Percentiles rank a stretch among this genome's conserved stretches.
These are phyloP conservation scores for Callaeas wilsoni DNA, from an alignment of 2,113 vertebrate genomes.

Conservation along the genomic window DNA sequence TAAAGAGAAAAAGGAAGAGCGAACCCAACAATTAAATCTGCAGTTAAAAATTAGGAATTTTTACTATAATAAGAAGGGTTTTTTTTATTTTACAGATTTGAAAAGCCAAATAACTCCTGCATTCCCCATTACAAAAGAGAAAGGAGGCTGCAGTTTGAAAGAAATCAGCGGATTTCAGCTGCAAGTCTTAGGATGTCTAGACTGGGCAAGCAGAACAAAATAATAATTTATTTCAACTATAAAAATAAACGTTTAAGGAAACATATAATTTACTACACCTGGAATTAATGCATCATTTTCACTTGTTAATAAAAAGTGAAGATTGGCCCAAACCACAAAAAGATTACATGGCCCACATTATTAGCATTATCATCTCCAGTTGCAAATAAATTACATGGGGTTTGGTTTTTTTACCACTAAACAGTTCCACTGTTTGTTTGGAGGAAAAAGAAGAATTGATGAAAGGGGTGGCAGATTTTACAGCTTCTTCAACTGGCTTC, in stretches of 20 bases:
- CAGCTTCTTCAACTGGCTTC: constrained; percentile 75
- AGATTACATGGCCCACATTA: background rate
- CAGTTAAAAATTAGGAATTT: background rate
- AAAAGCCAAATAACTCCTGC: background rate
- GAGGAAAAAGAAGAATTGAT: constrained; percentile 65
- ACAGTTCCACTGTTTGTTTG: constrained; percentile 69
- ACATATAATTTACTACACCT: background rate
- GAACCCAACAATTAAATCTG: background rate
- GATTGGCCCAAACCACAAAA: background rate
- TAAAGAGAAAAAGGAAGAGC: background rate
- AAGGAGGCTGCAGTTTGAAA: background rate
- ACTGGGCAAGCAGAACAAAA: background rate
- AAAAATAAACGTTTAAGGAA: background rate
- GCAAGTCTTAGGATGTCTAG: background rate
- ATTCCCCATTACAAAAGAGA: background rate
- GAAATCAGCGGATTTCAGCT: background rate
- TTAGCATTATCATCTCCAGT: background rate
- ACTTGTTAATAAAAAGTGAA: background rate
- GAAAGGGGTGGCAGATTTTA: constrained; percentile 68
- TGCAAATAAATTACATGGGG: constrained; percentile 1
- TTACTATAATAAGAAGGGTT: background rate
- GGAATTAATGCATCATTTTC: background rate
- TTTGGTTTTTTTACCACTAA: constrained; percentile 63
- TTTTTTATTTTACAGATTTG: background rate
- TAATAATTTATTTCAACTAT: background rate